These are phyloP conservation scores for Lochmaea crataegi DNA, from an alignment of 2,888 invertebrate genomes.

Conservation along the genomic window DNA sequence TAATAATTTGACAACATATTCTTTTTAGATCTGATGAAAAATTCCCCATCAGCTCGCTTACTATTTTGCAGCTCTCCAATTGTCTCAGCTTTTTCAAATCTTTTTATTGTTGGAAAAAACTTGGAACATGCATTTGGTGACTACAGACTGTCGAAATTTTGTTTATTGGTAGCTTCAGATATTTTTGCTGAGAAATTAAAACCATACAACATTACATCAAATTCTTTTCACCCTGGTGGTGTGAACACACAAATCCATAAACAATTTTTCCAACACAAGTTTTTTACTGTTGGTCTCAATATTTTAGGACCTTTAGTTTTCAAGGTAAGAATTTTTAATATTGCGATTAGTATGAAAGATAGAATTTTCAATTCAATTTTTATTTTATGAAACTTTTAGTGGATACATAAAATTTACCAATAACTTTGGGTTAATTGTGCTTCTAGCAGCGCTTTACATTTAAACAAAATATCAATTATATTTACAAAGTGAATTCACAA, in stretches of 20 bases:
- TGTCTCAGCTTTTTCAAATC: constrained; percentile 2
- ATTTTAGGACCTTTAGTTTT: background rate
- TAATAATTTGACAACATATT: background rate
- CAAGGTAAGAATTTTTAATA: constrained; percentile 12
- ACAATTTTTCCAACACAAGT: constrained; percentile 5
- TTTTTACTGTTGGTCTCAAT: background rate
- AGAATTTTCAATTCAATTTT: background rate
- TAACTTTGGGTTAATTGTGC: too few species aligned
- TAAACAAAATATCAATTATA: too few species aligned
- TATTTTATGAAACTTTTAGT: too few species aligned
- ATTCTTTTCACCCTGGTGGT: constrained; percentile 40
- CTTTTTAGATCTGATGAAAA: constrained; percentile 33
- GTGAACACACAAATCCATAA: constrained; percentile 35
- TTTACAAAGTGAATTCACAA: too few species aligned
- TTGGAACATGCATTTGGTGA: background rate
- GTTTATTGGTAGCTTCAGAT: constrained; percentile 35
- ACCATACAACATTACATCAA: constrained; percentile 37
- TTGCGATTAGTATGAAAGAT: background rate
- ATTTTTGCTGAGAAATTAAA: constrained; percentile 40
- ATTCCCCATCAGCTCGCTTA: constrained; percentile 37
- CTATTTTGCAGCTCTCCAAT: constrained; percentile 41
- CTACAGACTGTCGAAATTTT: constrained; percentile 39
- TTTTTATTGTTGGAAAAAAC: background rate
- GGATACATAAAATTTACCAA: too few species aligned
- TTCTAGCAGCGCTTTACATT: too few species aligned